Evolutionary conservation across 2,797 vertebrate species (phyloP).

Genomic region (Menidia menidia): DNA sequence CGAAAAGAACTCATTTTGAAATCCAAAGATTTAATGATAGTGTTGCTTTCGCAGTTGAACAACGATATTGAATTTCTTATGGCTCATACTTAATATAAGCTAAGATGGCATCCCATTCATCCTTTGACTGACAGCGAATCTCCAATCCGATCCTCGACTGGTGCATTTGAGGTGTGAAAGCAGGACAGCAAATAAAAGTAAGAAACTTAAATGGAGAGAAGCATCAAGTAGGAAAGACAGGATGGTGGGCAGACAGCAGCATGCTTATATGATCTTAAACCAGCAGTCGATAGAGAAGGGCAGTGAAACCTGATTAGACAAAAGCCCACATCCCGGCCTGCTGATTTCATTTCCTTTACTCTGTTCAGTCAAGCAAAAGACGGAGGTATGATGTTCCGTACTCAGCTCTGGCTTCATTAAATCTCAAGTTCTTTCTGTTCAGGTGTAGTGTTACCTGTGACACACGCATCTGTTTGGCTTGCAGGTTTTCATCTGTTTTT

Average conservation of each 20-base stretch:
- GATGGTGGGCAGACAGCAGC: constrained; percentile 68
- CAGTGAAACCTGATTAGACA: constrained; percentile 78
- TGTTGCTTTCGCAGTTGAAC: constrained; percentile 23
- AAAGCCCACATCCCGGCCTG: constrained; percentile 72
- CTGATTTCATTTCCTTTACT: constrained; percentile 73
- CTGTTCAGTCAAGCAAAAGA: constrained; percentile 56
- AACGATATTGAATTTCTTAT: constrained; percentile 34
- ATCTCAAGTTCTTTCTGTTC: constrained; percentile 30
- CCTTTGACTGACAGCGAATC: constrained; percentile 24
- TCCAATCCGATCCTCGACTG: constrained; percentile 13
- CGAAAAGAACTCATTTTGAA: constrained; percentile 7
- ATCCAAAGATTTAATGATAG: constrained; percentile 5
- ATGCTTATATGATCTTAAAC: constrained; percentile 71
- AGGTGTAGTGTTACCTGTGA: constrained; percentile 34
- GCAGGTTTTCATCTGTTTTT: constrained; percentile 1
- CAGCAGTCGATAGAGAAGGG: constrained; percentile 73
- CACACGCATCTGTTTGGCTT: constrained; percentile 30
- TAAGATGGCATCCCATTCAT: constrained; percentile 8
- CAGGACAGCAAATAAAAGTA: constrained; percentile 14
- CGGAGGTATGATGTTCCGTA: constrained; percentile 65
- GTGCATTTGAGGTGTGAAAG: constrained; percentile 19
- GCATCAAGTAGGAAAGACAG: constrained; percentile 43
- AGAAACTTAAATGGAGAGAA: constrained; percentile 31
- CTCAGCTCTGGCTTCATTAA: constrained; percentile 47
- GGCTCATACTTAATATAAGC: constrained; percentile 26